Conservation (phyloP, 2,113 vertebrate species). For the Trochalopteron elliotii region DNA sequence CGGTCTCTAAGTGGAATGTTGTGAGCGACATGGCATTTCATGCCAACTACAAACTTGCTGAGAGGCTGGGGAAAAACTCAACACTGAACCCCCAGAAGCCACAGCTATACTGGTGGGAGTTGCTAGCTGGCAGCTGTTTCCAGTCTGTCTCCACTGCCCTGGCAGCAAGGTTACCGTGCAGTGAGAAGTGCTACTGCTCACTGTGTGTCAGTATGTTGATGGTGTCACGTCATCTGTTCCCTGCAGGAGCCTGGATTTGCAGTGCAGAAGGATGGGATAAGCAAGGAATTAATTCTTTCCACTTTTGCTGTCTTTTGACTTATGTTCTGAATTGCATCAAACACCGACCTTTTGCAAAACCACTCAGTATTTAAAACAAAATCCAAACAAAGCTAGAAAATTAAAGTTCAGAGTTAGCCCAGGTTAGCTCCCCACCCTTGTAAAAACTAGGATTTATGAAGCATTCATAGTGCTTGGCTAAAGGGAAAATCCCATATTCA, state of each 20-base stretch:
- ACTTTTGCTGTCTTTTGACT: not conserved
- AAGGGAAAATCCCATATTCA: not conserved
- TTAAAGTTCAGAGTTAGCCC: not conserved
- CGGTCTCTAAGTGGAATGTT: not conserved
- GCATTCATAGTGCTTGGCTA: not conserved
- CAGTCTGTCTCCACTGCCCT: not conserved
- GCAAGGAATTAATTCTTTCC: not conserved
- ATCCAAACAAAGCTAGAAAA: not conserved
- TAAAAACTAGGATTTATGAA: not conserved
- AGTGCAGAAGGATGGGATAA: not conserved
- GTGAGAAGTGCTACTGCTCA: not conserved
- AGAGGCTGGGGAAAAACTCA: not conserved
- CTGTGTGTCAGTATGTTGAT: not conserved
- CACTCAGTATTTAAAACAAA: not conserved
- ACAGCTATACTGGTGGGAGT: not conserved
- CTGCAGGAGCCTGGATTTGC: not conserved
- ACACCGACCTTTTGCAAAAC: not conserved
- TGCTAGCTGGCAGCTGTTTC: not conserved
- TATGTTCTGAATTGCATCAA: not conserved
- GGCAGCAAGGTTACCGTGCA: not conserved
- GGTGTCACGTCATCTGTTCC: constrained; percentile 22
- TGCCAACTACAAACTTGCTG: not conserved
- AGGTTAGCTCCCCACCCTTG: not conserved
- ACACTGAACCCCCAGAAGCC: not conserved
- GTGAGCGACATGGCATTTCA: not conserved